phyloP scores from a whole-genome alignment of 2,797 vertebrate genomes.

The Uromys caudimaculatus region DNA sequence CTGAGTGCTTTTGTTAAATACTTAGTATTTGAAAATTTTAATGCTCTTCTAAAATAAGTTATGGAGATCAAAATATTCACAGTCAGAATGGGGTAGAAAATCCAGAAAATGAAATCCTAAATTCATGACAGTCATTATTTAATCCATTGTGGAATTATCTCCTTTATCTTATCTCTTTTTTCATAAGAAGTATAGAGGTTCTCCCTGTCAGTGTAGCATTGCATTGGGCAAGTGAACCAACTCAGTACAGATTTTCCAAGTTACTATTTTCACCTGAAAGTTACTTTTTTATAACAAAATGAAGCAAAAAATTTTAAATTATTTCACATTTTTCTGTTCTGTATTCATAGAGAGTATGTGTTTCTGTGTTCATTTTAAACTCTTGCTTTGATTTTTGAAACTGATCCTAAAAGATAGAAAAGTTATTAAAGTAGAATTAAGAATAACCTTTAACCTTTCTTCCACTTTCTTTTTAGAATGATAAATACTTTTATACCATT shows the following conservation, averaged over 20 bases:
- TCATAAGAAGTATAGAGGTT: neutral
- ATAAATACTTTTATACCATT: neutral
- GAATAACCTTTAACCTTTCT: neutral
- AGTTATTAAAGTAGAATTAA: conserved; percentile 50
- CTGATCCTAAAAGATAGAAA: conserved; percentile 12
- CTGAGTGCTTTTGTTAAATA: neutral
- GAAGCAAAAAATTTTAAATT: neutral
- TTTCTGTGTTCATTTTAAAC: conserved; percentile 45
- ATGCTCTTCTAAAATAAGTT: conserved; percentile 43
- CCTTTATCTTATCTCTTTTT: neutral
- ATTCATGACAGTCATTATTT: neutral
- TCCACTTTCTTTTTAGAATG: neutral
- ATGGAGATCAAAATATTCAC: conserved; percentile 27
- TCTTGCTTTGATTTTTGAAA: neutral
- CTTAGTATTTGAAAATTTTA: conserved; percentile 56
- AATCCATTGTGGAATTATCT: neutral
- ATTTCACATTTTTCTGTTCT: neutral
- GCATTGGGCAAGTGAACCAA: neutral
- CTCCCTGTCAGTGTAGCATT: neutral
- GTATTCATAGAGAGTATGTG: neutral
- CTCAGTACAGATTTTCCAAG: neutral
- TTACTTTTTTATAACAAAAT: neutral
- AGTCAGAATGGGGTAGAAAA: neutral
- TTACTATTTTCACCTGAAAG: neutral
- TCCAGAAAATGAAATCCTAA: conserved; percentile 17